Base-by-base conservation (phyloP, 1,140 invertebrate genomes). In the Drosophila tani region DNA sequence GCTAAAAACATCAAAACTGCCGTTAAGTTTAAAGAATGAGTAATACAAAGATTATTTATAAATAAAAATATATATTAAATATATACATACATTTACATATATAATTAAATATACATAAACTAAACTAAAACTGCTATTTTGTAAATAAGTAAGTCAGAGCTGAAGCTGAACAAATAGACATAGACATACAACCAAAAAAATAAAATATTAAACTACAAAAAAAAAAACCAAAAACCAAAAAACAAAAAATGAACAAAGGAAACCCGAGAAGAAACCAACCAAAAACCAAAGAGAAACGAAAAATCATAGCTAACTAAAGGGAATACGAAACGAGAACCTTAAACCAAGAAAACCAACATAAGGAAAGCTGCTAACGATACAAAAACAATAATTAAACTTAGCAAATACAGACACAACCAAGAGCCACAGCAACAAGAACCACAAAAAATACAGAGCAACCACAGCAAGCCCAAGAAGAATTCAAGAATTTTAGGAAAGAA, bases 371-470 rank as follows among this genome's bases (percentile, higher is more conserved):
- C 85, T 88, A 88, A 88, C 78, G 85, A 88, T 88, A 88, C 85
- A 88, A 88, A 90, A 90, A 88, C 85, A 90, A 88, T 90, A 88
- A 88, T 88, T 90, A 88, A 81, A 90, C 63, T 85, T 88, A 90
- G 85, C 85, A 82, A 85, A 73, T 73, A 73, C 69, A 88, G 40
- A 68, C 68, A 71, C 73, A 81, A 84, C 56, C 69, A 49, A 79
- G 57, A 78, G 74, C 68, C 77, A 70, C 35, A 50, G 56, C 21
- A 78, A 58, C 40, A 58, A 46, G 14, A 27, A 74, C 19, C 38
- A 29, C 15, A 65, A 63, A 58, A 24, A 51, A 27, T 41, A 55
- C 38, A 55, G 27, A 29, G 43, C 46, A 75, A 74, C 67, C 58
- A 50, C 14, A 58, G 47, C 49, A 76, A 27, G 50, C 17, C 35